phyloP scores from a whole-genome alignment of 2,113 vertebrate species.

The Tragulus kanchil region DNA sequence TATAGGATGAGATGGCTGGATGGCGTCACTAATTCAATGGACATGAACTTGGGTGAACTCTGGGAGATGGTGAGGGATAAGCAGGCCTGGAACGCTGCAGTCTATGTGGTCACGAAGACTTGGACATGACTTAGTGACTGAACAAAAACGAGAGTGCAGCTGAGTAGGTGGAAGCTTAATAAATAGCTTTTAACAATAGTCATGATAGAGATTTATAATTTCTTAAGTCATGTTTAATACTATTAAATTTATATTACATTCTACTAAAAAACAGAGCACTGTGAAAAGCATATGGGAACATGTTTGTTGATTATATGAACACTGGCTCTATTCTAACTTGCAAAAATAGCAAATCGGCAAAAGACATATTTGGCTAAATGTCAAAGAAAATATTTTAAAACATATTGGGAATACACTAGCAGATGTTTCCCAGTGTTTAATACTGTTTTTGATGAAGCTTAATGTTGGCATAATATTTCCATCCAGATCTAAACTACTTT shows the following conservation, averaged over 20 bases:
- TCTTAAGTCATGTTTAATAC: not conserved
- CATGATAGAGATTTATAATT: not conserved
- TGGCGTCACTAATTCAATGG: not conserved
- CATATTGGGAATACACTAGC: not conserved
- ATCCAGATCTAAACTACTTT: slow-evolving; percentile 8
- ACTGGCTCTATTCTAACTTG: slow-evolving; percentile 8
- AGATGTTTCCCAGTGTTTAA: slow-evolving; percentile 49
- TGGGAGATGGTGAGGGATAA: not conserved
- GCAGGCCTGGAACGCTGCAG: not conserved
- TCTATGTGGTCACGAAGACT: not conserved
- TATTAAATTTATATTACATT: not conserved
- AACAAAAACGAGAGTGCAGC: not conserved
- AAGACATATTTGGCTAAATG: slow-evolving; percentile 46
- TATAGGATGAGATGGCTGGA: not conserved
- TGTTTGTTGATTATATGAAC: slow-evolving; percentile 1
- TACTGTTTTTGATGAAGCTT: slow-evolving; percentile 28
- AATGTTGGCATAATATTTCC: slow-evolving; percentile 48
- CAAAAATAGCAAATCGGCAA: slow-evolving; percentile 24
- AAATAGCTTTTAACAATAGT: slow-evolving; percentile 42
- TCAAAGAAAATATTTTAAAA: slow-evolving; percentile 62
- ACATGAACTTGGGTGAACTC: not conserved
- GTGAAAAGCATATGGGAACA: not conserved
- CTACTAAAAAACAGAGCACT: not conserved
- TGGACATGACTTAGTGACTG: not conserved
- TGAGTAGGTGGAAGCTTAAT: not conserved